phyloP scores from a whole-genome alignment of 2,797 vertebrate species.

The Phrynocephalus guinanensis region DNA sequence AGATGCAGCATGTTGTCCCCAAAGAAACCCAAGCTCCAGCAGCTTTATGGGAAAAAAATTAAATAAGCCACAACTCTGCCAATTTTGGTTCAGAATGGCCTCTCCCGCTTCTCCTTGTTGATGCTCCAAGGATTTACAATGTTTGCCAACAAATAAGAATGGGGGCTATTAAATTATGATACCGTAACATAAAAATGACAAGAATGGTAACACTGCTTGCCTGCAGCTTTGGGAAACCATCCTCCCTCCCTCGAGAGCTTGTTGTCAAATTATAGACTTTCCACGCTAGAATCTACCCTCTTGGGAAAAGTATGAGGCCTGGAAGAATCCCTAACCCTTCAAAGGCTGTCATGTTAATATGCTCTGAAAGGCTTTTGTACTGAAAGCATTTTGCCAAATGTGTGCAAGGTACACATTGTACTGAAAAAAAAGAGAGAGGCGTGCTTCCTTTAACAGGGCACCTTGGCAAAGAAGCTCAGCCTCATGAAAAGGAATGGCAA shows the following conservation, averaged over 20 bases:
- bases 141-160: constrained; percentile 27
- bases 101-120: background rate
- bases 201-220: constrained; percentile 6
- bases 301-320: background rate
- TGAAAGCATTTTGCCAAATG: background rate
- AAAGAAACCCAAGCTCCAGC: background rate
- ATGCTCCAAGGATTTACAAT: background rate
- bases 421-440: constrained; percentile 7
- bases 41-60: constrained; percentile 20
- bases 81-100: constrained; percentile 20
- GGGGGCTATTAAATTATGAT: background rate
- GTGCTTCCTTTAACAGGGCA: background rate
- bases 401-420: constrained; percentile 31
- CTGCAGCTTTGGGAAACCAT: constrained; percentile 26
- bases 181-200: rapidly evolving
- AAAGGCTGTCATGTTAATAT: constrained; percentile 3
- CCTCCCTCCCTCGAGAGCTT: background rate
- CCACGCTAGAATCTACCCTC: background rate
- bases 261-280: rapidly evolving
- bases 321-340: background rate
- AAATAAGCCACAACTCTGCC: background rate
- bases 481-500: constrained; percentile 40
- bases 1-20: background rate
- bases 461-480: constrained; percentile 34
- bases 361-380: background rate